These are phyloP conservation scores for Phycodurus eques DNA, from an alignment of 2,113 vertebrate genomes.

Conservation along the genomic window DNA sequence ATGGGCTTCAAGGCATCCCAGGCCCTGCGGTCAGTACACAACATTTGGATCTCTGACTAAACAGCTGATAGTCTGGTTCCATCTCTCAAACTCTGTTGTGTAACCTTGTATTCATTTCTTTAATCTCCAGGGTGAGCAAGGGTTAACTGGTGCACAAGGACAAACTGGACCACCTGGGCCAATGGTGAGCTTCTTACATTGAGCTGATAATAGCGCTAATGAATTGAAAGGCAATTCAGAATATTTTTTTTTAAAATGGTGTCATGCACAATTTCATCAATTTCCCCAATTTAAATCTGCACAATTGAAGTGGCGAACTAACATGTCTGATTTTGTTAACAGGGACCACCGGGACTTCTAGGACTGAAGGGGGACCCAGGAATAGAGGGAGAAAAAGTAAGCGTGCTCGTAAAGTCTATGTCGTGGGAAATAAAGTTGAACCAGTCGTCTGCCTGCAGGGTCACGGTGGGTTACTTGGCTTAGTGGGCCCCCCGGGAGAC, in stretches of 20 bases:
- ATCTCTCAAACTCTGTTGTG: neutral
- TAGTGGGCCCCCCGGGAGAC: slow-evolving; percentile 87
- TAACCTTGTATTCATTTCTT: slow-evolving; percentile 1
- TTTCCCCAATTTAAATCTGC: neutral
- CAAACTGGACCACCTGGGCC: slow-evolving; percentile 86
- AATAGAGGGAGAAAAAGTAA: slow-evolving; percentile 86
- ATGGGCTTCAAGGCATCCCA: slow-evolving; percentile 86
- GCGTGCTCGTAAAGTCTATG: slow-evolving; percentile 14
- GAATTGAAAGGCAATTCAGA: neutral
- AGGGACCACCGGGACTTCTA: slow-evolving; percentile 87
- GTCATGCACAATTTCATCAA: neutral
- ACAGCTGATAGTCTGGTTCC: neutral
- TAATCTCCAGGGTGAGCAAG: slow-evolving; percentile 83
- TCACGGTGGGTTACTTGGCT: slow-evolving; percentile 83
- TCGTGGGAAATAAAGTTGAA: slow-evolving; percentile 12
- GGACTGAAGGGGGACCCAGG: slow-evolving; percentile 88
- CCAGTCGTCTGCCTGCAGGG: slow-evolving; percentile 71
- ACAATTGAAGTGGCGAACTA: slow-evolving; percentile 9
- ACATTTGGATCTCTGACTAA: neutral
- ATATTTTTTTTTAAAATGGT: neutral
- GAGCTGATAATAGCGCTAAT: neutral
- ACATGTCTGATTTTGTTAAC: slow-evolving; percentile 16
- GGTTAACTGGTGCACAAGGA: slow-evolving; percentile 83
- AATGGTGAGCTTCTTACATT: slow-evolving; percentile 72
- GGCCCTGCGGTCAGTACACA: slow-evolving; percentile 82